Evolutionary conservation across 2,888 invertebrate genomes (phyloP), one percentile per base, ranked within the genome.

Genomic region (Drosophila eohydei): DNA sequence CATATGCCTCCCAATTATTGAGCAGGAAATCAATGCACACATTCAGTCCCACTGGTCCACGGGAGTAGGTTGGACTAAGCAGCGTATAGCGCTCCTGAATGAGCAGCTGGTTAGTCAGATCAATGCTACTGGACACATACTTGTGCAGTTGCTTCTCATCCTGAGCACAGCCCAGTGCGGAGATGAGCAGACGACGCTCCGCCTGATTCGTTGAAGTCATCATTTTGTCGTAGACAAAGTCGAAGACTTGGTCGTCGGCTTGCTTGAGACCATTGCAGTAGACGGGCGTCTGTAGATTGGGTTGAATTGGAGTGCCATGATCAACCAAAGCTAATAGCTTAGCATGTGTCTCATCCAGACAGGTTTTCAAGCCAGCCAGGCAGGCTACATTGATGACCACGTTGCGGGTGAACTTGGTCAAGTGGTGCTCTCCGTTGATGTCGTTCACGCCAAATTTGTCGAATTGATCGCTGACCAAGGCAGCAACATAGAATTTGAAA

Each of bases 121-220:
- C 78, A 41, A 92, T 90, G 16, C 92, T 91, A 70, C 90, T 91
- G 30, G 74, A 61, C 21, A 93, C 92, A 90, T 92, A 96, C 93
- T 93, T 93, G 41, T 89, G 78, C 21, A 96, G 93, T 7, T 94
- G 93, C 38, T 94, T 93, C 0, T 91, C 84, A 54, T 95, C 93
- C 21, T 93, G 92, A 3, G 95, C 94, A 81, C 97, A 97, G 9
- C 95, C 95, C 55, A 97, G 90, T 0, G 95, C 94, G 0, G 93
- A 93, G 50, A 96, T 93, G 0, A 96, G 91, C 16, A 94, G 93
- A 0, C 93, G 92, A 70, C 95, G 94, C 72, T 95, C 95, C 0
- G 95, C 94, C 9, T 95, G 94, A 64, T 95, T 94, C 0, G 93
- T 92, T 0, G 94, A 94, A 0, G 77, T 80, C 56, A 93, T 83